Conservation (phyloP, 2,888 invertebrate genomes). For the Drosophila ezoana region DNA sequence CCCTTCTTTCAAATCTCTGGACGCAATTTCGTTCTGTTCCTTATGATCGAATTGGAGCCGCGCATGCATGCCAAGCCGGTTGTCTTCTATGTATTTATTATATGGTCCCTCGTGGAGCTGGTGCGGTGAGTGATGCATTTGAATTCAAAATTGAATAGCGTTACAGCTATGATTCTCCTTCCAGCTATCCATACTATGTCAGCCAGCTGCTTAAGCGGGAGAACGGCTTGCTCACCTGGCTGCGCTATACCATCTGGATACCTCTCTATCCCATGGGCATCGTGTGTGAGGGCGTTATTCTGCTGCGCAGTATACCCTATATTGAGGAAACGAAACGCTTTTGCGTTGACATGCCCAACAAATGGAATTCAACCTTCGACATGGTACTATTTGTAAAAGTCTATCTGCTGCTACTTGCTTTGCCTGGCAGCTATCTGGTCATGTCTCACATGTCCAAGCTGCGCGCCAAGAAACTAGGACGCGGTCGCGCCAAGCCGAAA, state of each 20-base stretch:
- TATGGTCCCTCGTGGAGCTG: slow-evolving; percentile 93
- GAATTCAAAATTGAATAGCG: background rate
- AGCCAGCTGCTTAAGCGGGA: slow-evolving; percentile 91
- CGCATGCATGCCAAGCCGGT: slow-evolving; percentile 95
- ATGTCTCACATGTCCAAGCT: slow-evolving; percentile 94
- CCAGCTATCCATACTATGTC: slow-evolving; percentile 97
- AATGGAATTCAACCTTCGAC: slow-evolving; percentile 94
- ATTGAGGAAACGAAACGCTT: slow-evolving; percentile 93
- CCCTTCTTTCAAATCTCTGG: slow-evolving; percentile 93
- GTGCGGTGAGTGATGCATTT: slow-evolving; percentile 87
- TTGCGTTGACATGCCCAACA: slow-evolving; percentile 92
- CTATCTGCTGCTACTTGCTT: slow-evolving; percentile 90
- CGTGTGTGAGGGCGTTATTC: slow-evolving; percentile 92
- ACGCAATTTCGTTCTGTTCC: slow-evolving; percentile 91
- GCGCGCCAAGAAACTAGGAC: slow-evolving; percentile 88
- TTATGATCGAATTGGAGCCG: slow-evolving; percentile 93
- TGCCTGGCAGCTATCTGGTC: slow-evolving; percentile 91
- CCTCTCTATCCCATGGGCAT: slow-evolving; percentile 96
- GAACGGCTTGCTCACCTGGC: slow-evolving; percentile 92
- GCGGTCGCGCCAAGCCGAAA: slow-evolving; percentile 79
- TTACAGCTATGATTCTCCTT: background rate
- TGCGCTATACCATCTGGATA: slow-evolving; percentile 97
- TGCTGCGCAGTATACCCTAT: slow-evolving; percentile 93
- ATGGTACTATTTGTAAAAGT: slow-evolving; percentile 92
- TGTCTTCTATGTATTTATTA: slow-evolving; percentile 93